Evolutionary conservation across 1,140 invertebrate species (phyloP).

Genomic region (Zaprionus camerounensis): DNA sequence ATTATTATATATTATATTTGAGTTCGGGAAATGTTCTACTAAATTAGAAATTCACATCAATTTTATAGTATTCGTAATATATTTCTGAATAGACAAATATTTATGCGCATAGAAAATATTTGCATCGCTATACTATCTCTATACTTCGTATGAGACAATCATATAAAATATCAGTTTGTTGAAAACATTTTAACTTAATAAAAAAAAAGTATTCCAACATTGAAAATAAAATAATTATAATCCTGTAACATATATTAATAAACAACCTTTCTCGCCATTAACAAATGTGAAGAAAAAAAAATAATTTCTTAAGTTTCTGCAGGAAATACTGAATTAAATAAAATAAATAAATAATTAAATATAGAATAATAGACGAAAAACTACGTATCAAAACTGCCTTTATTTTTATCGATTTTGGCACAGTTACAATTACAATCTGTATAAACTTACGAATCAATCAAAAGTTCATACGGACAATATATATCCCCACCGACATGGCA

Average conservation of each 20-base stretch:
- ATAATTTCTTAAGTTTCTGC: too few species aligned
- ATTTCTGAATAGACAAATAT: not conserved
- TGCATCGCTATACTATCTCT: not conserved
- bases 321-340: not conserved
- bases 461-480: not conserved
- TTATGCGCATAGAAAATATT: not conserved
- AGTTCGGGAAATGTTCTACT: not conserved
- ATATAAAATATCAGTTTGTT: not conserved
- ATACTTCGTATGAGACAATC: not conserved
- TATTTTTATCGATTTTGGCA: not conserved
- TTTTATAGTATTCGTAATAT: not conserved
- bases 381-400: not conserved
- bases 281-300: too few species aligned
- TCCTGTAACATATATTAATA: not conserved
- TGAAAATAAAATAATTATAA: not conserved
- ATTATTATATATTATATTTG: not conserved
- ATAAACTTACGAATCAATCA: not conserved
- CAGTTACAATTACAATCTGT: not conserved
- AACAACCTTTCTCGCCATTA: too few species aligned
- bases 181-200: not conserved
- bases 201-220: not conserved
- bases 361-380: not conserved
- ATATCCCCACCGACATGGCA: constrained; percentile 1
- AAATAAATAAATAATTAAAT: too few species aligned
- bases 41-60: not conserved